Evolutionary conservation across 1,140 invertebrate genomes (phyloP).

Genomic region (Apis dorsata): DNA sequence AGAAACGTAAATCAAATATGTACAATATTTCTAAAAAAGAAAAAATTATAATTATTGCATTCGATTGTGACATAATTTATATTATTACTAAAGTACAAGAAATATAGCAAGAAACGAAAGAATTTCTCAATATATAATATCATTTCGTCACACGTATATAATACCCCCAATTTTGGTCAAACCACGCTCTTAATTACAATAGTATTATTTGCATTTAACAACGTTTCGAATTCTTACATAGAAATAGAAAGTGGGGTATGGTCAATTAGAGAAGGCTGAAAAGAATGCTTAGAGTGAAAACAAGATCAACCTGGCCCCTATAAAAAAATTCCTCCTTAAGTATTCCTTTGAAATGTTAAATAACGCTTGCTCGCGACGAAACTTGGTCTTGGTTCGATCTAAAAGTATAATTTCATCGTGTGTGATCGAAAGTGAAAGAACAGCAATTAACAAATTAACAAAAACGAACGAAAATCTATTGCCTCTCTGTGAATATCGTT

Average conservation of each 20-base stretch:
- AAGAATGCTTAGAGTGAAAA: slow-evolving; percentile 40
- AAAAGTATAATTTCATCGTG: slow-evolving; percentile 24
- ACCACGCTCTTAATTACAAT: slow-evolving; percentile 26
- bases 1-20: too few relatives aligned
- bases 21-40: not conserved
- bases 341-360: slow-evolving; percentile 27
- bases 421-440: too few relatives aligned
- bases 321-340: slow-evolving; percentile 3
- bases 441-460: too few relatives aligned
- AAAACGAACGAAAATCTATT: too few relatives aligned
- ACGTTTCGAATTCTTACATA: slow-evolving; percentile 56
- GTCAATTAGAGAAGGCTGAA: slow-evolving; percentile 58
- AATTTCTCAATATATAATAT: slow-evolving; percentile 7
- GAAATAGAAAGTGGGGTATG: slow-evolving; percentile 69
- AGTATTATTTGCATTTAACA: slow-evolving; percentile 24
- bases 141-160: slow-evolving; percentile 13
- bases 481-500: too few relatives aligned
- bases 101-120: not conserved
- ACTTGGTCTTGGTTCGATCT: not conserved
- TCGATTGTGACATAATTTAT: not conserved
- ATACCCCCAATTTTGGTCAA: slow-evolving; percentile 25
- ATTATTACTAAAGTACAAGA: not conserved
- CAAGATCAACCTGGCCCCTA: slow-evolving; percentile 3
- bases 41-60: not conserved
- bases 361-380: not conserved